Conservation (phyloP, 2,797 vertebrate species). For the Aldrovandia affinis region DNA sequence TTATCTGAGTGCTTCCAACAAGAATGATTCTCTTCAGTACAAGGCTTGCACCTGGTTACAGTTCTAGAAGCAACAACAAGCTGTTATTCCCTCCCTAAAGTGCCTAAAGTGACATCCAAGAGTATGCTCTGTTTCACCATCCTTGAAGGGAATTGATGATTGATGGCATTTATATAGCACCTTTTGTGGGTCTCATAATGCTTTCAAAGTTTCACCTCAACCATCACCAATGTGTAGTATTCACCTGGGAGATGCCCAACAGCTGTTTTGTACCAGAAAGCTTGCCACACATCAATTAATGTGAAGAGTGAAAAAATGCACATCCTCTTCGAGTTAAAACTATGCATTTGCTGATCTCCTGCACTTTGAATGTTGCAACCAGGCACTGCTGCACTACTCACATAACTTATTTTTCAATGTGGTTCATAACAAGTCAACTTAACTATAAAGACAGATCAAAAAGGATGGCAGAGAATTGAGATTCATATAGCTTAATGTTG, state of each 20-base stretch:
- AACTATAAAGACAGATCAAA: background rate
- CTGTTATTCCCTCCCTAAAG: background rate
- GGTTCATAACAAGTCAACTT: background rate
- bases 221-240: too few relatives aligned
- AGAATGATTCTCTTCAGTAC: too few relatives aligned
- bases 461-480: too few relatives aligned
- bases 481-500: too few relatives aligned
- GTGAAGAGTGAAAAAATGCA: background rate
- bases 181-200: background rate
- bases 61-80: background rate
- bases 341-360: too few relatives aligned
- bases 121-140: background rate
- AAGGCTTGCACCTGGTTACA: conserved; percentile 40
- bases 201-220: background rate
- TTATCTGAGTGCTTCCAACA: too few relatives aligned
- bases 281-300: background rate
- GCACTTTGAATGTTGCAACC: background rate
- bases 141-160: background rate
- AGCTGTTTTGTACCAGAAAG: background rate
- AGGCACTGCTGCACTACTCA: background rate
- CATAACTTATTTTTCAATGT: background rate
- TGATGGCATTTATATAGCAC: background rate
- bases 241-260: too few relatives aligned
- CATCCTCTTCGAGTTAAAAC: too few relatives aligned
- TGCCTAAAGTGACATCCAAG: background rate